Evolutionary conservation across 2,888 invertebrate genomes (phyloP).

Genomic region (Yponomeuta malinellus): DNA sequence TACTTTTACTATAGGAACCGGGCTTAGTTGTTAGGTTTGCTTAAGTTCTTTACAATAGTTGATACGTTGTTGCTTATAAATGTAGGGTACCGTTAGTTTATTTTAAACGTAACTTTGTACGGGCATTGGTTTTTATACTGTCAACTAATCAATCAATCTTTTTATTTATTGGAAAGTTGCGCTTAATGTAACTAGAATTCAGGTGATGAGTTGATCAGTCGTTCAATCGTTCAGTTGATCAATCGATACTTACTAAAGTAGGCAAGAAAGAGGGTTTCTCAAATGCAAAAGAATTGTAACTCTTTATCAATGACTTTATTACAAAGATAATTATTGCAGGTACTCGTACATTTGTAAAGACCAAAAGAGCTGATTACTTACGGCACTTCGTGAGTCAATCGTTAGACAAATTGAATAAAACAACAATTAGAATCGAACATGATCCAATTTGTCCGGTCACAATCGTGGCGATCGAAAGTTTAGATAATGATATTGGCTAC

Average conservation of each 20-base stretch:
- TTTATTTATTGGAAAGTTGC: too few species aligned
- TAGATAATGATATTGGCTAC: conserved; percentile 45
- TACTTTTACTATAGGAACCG: conserved; percentile 58
- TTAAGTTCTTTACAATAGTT: conserved; percentile 42
- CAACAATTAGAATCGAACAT: conserved; percentile 25
- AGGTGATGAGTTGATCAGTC: too few species aligned
- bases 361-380: background rate
- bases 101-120: background rate
- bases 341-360: background rate
- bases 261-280: too few species aligned
- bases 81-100: background rate
- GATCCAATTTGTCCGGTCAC: conserved; percentile 39
- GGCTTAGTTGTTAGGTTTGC: conserved; percentile 44
- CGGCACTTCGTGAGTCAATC: background rate
- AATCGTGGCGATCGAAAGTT: conserved; percentile 47
- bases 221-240: too few species aligned
- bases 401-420: conserved; percentile 18
- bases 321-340: background rate
- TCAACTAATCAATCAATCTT: too few species aligned
- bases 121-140: background rate
- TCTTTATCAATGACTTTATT: too few species aligned
- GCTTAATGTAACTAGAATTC: too few species aligned
- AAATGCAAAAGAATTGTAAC: too few species aligned
- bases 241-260: too few species aligned
- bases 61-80: background rate